Conservation (phyloP, 1,140 invertebrate genomes). For the Drosophila aff. region DNA sequence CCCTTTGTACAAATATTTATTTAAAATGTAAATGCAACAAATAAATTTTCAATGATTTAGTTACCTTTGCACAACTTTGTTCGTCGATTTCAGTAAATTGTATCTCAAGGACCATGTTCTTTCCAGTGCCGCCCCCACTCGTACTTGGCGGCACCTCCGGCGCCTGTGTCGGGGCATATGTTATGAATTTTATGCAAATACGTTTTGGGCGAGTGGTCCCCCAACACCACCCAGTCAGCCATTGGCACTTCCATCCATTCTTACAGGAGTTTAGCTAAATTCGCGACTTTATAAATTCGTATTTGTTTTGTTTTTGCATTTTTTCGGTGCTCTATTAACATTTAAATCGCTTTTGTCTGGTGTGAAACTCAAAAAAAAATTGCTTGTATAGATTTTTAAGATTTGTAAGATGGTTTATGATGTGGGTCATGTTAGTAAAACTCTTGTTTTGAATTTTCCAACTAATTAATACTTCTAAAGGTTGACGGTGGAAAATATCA, state of each 20-base stretch:
- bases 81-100: not conserved
- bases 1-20: not conserved
- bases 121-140: conserved; percentile 11
- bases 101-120: not conserved
- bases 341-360: conserved; percentile 55
- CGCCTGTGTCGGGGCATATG: conserved; percentile 53
- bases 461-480: not conserved
- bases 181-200: conserved; percentile 75
- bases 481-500: no score
- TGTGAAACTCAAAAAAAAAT: conserved; percentile 3
- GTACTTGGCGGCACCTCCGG: conserved; percentile 11
- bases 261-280: conserved; percentile 44
- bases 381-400: not conserved
- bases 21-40: conserved; percentile 4
- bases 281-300: conserved; percentile 46
- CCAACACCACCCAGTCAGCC: conserved; percentile 83
- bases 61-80: not conserved
- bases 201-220: conserved; percentile 45
- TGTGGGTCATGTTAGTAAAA: no score
- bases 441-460: not conserved
- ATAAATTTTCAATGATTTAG: not conserved
- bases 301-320: conserved; percentile 23
- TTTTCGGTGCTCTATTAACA: conserved; percentile 52
- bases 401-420: not conserved
- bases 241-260: conserved; percentile 11